Conservation (phyloP, 1,140 invertebrate species). For the Potamilus streckersoni region DNA sequence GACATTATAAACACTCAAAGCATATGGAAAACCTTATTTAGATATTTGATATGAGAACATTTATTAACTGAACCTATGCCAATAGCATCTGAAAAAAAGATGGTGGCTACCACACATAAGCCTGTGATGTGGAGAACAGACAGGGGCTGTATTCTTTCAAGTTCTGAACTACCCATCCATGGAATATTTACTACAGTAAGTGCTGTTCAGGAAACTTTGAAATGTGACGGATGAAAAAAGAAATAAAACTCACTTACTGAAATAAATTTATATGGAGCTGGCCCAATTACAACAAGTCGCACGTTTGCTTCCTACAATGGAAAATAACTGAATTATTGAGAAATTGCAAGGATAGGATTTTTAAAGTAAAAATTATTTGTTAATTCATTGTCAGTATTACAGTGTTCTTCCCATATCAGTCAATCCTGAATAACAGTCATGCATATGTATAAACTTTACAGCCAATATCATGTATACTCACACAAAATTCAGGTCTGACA, state of each 20-base stretch:
- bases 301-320: slow-evolving; percentile 50
- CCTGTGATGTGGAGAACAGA: too few species aligned
- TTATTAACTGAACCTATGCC: background rate
- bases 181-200: too few species aligned
- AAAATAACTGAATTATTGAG: slow-evolving; percentile 11
- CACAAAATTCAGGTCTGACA: background rate
- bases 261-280: slow-evolving; percentile 56
- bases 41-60: too few species aligned
- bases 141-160: too few species aligned
- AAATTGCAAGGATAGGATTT: background rate
- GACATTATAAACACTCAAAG: background rate
- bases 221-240: background rate
- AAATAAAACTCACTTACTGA: slow-evolving; percentile 37
- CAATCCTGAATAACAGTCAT: background rate
- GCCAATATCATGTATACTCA: background rate
- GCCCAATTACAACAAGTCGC: slow-evolving; percentile 54
- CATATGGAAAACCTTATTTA: background rate
- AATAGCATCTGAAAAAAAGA: too few species aligned
- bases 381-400: background rate
- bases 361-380: background rate
- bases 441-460: background rate
- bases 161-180: too few species aligned
- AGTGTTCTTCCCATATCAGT: background rate
- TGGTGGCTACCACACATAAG: too few species aligned
- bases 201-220: too few species aligned